phyloP scores from a whole-genome alignment of 2,888 invertebrate species.

The Drosophila flavopinicola region DNA sequence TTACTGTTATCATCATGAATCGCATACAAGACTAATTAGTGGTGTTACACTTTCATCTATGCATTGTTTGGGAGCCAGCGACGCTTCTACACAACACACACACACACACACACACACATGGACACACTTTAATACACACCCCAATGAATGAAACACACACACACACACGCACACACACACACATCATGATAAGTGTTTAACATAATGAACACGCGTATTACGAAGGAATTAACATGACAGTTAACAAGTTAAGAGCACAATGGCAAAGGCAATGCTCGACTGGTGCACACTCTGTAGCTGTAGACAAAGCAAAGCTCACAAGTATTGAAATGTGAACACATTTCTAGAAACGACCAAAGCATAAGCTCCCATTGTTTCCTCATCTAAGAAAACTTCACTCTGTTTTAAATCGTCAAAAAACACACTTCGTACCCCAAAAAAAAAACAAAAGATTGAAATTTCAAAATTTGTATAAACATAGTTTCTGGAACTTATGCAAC shows the following conservation, averaged over 20 bases:
- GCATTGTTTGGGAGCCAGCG: conserved; percentile 51
- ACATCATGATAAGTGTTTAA: conserved; percentile 69
- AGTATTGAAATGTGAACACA: too few species aligned
- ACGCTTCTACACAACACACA: not conserved
- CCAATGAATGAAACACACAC: too few species aligned
- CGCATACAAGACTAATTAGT: conserved; percentile 77
- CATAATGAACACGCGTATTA: conserved; percentile 79
- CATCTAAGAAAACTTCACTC: too few species aligned
- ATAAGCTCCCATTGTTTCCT: too few species aligned
- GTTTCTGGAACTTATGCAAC: too few species aligned
- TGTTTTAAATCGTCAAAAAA: too few species aligned
- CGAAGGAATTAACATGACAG: conserved; percentile 75
- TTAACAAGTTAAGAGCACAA: conserved; percentile 52
- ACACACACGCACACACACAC: conserved; percentile 15
- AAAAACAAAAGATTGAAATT: too few species aligned
- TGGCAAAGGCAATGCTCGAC: not conserved
- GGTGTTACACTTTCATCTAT: conserved; percentile 74
- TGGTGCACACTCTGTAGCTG: conserved; percentile 7
- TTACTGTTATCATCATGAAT: conserved; percentile 81
- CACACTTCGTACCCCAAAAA: too few species aligned
- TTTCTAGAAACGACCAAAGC: too few species aligned
- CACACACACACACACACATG: not conserved
- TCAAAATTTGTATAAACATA: too few species aligned
- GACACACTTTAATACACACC: too few species aligned
- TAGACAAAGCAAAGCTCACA: too few species aligned